Conservation (phyloP, 2,888 invertebrate species). For the Osmoderma eremita region DNA sequence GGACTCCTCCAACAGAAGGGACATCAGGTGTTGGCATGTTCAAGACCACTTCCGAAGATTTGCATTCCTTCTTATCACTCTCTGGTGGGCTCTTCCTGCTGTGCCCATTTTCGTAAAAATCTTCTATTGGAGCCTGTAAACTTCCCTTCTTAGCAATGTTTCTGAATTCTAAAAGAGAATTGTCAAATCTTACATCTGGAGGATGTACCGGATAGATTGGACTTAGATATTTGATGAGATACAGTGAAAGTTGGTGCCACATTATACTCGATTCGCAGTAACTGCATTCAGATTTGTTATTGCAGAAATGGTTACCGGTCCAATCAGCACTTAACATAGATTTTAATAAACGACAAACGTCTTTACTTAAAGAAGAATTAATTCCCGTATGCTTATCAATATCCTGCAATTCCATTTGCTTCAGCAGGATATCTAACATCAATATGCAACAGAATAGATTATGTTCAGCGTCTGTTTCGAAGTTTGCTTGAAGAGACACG, state of each 20-base stretch:
- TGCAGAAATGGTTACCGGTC: slow-evolving; percentile 73
- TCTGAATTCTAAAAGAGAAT: not conserved
- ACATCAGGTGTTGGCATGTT: slow-evolving; percentile 76
- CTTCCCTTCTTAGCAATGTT: slow-evolving; percentile 6
- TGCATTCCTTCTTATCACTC: slow-evolving; percentile 74
- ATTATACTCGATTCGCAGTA: slow-evolving; percentile 94
- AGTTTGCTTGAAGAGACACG: slow-evolving; percentile 71
- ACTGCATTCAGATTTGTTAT: slow-evolving; percentile 78
- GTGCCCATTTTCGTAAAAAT: slow-evolving; percentile 73
- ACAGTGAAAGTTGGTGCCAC: slow-evolving; percentile 91
- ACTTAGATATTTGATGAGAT: slow-evolving; percentile 81
- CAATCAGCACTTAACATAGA: slow-evolving; percentile 81
- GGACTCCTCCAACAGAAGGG: slow-evolving; percentile 83
- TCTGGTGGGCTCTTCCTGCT: slow-evolving; percentile 77
- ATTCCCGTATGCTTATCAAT: slow-evolving; percentile 84
- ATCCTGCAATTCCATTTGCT: slow-evolving; percentile 92
- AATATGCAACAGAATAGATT: slow-evolving; percentile 95
- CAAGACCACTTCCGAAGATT: slow-evolving; percentile 69
- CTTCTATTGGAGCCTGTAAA: slow-evolving; percentile 72
- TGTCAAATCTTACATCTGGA: slow-evolving; percentile 73
- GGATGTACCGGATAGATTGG: slow-evolving; percentile 79
- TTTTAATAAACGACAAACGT: slow-evolving; percentile 78
- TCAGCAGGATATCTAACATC: slow-evolving; percentile 93
- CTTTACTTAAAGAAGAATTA: slow-evolving; percentile 77
- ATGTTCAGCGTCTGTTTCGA: slow-evolving; percentile 76